These are phyloP conservation scores for Hydropsyche betteni DNA, from an alignment of 2,888 invertebrate species.

Conservation along the genomic window DNA sequence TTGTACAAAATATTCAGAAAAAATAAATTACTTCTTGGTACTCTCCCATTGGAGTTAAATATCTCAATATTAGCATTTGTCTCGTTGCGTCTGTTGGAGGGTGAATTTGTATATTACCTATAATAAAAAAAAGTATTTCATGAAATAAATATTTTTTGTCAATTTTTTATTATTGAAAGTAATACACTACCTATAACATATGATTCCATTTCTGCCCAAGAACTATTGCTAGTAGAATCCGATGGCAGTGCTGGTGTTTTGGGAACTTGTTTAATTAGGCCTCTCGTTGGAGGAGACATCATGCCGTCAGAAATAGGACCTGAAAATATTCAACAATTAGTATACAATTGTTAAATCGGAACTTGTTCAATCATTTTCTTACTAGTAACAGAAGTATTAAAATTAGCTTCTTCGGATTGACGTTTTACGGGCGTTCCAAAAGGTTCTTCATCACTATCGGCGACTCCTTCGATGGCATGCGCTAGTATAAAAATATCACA, in stretches of 20 bases:
- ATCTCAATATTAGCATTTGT: conserved; percentile 92
- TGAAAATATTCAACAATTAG: conserved; percentile 33
- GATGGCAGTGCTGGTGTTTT: conserved; percentile 55
- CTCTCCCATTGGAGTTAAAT: conserved; percentile 96
- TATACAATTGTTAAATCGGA: neutral
- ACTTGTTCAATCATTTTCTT: conserved; percentile 16
- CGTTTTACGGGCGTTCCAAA: conserved; percentile 45
- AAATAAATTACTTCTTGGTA: conserved; percentile 81
- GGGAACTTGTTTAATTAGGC: conserved; percentile 52
- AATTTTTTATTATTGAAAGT: neutral
- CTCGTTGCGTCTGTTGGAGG: conserved; percentile 89
- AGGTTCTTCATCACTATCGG: conserved; percentile 44
- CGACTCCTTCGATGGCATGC: neutral
- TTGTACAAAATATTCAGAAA: conserved; percentile 18
- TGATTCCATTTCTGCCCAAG: conserved; percentile 91
- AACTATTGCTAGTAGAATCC: conserved; percentile 80
- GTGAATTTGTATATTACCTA: conserved; percentile 82
- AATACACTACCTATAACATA: conserved; percentile 76
- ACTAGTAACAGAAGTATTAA: conserved; percentile 48
- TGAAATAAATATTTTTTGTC: neutral
- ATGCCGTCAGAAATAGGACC: conserved; percentile 58
- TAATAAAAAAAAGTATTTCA: conserved; percentile 32
- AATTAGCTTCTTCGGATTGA: conserved; percentile 42
- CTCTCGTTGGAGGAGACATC: conserved; percentile 62
- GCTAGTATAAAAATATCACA: conserved; percentile 10